phyloP scores from a whole-genome alignment of 2,113 vertebrate species.

The Plecotus auritus region DNA sequence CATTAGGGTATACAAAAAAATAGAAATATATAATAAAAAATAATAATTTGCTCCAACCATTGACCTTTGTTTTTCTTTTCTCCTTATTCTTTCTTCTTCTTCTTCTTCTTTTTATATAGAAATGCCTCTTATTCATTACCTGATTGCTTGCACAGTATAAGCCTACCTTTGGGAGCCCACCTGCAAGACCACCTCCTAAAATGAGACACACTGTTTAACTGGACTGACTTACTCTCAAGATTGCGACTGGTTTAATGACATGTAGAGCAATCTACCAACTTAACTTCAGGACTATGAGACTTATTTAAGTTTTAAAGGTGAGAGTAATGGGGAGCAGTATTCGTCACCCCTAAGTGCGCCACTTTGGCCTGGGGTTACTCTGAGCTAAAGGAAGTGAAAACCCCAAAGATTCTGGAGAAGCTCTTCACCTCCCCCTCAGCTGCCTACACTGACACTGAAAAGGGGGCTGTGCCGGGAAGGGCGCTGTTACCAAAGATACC shows the following conservation, averaged over 20 bases:
- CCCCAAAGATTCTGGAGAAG: neutral
- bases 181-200: neutral
- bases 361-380: neutral
- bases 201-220: neutral
- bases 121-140: neutral
- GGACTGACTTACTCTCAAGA: neutral
- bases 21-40: no score
- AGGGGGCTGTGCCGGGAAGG: neutral
- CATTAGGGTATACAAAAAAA: no score
- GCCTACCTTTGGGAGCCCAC: neutral
- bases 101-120: neutral
- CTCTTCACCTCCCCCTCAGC: neutral
- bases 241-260: neutral
- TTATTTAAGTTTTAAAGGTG: neutral
- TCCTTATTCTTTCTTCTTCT: neutral
- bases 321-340: neutral
- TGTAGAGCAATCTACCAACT: neutral
- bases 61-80: neutral
- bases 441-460: neutral
- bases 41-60: neutral
- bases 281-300: neutral
- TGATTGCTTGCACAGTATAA: neutral
- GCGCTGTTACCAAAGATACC: neutral
- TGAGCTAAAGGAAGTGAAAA: neutral
- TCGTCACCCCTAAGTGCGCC: neutral